Evolutionary conservation across 1,140 invertebrate species (phyloP), one percentile per base, ranked within the genome.

Genomic region (Zophobas atratus): DNA sequence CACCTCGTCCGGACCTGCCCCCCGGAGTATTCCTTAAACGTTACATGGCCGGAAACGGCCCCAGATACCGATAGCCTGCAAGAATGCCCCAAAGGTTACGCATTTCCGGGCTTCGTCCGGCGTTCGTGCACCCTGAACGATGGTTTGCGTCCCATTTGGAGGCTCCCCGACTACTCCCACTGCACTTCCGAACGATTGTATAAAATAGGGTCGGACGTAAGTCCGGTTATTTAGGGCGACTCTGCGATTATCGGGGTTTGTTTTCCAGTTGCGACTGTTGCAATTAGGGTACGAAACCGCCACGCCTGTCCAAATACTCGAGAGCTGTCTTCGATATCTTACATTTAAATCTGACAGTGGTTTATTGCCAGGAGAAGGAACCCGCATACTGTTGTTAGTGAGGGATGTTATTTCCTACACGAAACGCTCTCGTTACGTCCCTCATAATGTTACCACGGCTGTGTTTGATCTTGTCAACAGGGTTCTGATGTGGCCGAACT

Each of bases 131-230:
- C 88, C 36, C 88, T 92, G 81, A 88, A 87, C n/a, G 90, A 91
- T 80, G 86, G 88, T 0, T 88, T 87, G 6, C 91, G 90, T 39
- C 90, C 93, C 0, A 90, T 91, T 75, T 95, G 94, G 94, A 88
- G 90, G 53, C 85, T 89, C 35, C 92, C 94, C 1, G 93, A 95
- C 84, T 95, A 94, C 82, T 93, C 93, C 1, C 87, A 88, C 6
- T 95, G 94, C 80, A 87, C 93, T 0, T 90, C 91, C 4, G 89
- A 93, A 80, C 89, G 91, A 0, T 84, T 95, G 6, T 84, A 89
- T 38, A 86, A 89, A 72, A 91, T 92, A 77, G 92, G 91, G 81
- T 89, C 91, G 81, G 89, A 91, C 83, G 92, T 94, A 87, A 87
- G 84, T 84, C 34, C 6, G 36, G 56, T 32, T n/a, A 33, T 51